A percentile compares a stretch with the other conserved stretches of the same genome.
Evolutionary conservation across 2,888 invertebrate species (phyloP).

Genomic region (Strigamia crassipes): DNA sequence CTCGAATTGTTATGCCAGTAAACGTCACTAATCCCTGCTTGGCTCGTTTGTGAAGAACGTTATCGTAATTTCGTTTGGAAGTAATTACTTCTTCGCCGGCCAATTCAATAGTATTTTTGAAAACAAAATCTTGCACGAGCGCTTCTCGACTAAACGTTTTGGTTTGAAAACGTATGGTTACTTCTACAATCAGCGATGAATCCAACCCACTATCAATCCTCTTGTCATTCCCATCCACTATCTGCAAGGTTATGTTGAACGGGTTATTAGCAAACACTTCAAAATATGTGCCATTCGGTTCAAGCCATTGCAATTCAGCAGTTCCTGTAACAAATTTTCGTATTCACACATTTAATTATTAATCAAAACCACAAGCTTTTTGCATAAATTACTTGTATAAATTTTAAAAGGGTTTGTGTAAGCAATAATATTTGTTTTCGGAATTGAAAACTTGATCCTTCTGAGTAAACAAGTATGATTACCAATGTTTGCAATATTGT

Average conservation of each 20-base stretch:
- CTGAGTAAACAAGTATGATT: background rate
- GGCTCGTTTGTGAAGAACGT: background rate
- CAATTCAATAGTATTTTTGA: background rate
- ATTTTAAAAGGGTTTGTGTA: background rate
- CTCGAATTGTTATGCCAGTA: background rate
- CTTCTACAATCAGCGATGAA: constrained; percentile 35
- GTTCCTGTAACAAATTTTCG: background rate
- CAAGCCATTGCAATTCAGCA: background rate
- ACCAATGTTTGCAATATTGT: background rate
- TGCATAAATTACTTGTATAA: background rate
- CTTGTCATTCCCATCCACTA: background rate
- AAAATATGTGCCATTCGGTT: background rate
- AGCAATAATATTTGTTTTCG: background rate
- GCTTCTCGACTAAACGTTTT: background rate
- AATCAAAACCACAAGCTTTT: too few species aligned
- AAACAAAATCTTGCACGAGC: background rate
- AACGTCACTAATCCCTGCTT: background rate
- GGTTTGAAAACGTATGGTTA: background rate
- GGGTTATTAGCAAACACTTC: constrained; percentile 2
- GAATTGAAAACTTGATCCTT: background rate
- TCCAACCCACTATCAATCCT: constrained; percentile 5
- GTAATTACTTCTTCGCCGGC: background rate
- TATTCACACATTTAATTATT: too few species aligned
- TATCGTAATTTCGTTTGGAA: constrained; percentile 5
- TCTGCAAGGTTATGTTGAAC: background rate